Conservation (phyloP, 2,797 vertebrate species). For the Triplophysa yarkandensis region DNA sequence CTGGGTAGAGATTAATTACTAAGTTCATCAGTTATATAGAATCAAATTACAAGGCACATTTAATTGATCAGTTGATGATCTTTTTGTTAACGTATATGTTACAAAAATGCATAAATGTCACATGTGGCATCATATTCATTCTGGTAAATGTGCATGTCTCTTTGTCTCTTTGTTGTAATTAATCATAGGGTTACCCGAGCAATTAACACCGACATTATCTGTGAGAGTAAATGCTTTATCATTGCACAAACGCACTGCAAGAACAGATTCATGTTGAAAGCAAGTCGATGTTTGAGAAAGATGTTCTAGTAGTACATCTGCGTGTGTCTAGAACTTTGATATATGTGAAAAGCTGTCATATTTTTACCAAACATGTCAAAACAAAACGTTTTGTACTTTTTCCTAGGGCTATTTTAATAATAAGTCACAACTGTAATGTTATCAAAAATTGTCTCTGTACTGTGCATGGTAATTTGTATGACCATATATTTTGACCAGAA, state of each 20-base stretch:
- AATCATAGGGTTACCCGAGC: constrained; percentile 15
- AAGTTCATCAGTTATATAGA: not conserved
- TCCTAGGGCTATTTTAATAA: too few relatives aligned
- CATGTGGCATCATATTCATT: not conserved
- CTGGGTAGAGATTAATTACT: not conserved
- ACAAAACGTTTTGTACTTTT: not conserved
- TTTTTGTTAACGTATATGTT: constrained; percentile 19
- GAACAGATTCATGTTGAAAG: not conserved
- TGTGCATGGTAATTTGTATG: too few relatives aligned
- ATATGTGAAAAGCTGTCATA: not conserved
- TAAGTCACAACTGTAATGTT: too few relatives aligned
- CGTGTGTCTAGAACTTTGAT: not conserved
- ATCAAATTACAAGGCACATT: not conserved
- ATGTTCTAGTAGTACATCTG: not conserved
- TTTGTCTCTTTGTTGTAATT: constrained; percentile 22
- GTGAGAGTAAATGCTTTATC: constrained; percentile 3
- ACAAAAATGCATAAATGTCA: too few relatives aligned
- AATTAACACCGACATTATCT: constrained; percentile 10
- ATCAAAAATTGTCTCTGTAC: too few relatives aligned
- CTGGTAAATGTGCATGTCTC: not conserved
- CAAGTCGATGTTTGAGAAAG: constrained; percentile 6
- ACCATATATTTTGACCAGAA: too few relatives aligned
- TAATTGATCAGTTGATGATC: constrained; percentile 27
- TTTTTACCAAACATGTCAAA: not conserved
- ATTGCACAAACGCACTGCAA: not conserved